Evolutionary conservation across 2,888 invertebrate species (phyloP), one percentile per base, ranked within the genome.

Genomic region (Xestia c-nigrum): DNA sequence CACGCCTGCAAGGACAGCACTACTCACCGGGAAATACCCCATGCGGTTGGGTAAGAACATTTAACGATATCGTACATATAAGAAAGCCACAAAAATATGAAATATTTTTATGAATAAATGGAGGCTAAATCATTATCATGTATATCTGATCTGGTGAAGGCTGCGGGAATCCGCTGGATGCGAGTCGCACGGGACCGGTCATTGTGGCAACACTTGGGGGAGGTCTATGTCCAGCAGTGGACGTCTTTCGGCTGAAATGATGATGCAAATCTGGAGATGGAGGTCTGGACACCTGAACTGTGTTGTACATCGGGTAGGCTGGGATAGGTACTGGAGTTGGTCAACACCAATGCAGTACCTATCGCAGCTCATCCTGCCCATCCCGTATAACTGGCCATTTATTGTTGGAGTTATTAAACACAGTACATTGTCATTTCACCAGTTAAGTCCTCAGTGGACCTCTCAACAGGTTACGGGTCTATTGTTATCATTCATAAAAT

Each of bases 1-100:
- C 90, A 98, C 99, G 0, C 98, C 99, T 0, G 98, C 99, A 0
- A 97, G 99, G 76, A 97, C 98, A 0, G 98, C 99, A 0, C 97
- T 99, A 12, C 97, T 98, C 63, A 98, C 99, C 0, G 99, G 99
- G 59, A 98, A 98, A 95, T 98, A 99, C 96, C 99, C 99, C 0
- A 98, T 99, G 94, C 97, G 98, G 93, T 97, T 98, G 87, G 98
- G 98, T 98, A 95, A 94, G 90, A 80, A 46, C 69, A 50, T 65
- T 69, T 73, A 10, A 46, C 10, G 21, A 43, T 16, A 59, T 5
- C 43, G 38, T n/a, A 31, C 16, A 59, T 31, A n/a, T n/a, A 55
- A 1, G 6, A 47, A 46, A 46, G 46, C 46, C 46, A 46, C 14
- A 12, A 10, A 14, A 46, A 46, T 46, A 46, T 14, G 14, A 9